Conservation (phyloP, 2,113 vertebrate species). For the Agelaius phoeniceus region DNA sequence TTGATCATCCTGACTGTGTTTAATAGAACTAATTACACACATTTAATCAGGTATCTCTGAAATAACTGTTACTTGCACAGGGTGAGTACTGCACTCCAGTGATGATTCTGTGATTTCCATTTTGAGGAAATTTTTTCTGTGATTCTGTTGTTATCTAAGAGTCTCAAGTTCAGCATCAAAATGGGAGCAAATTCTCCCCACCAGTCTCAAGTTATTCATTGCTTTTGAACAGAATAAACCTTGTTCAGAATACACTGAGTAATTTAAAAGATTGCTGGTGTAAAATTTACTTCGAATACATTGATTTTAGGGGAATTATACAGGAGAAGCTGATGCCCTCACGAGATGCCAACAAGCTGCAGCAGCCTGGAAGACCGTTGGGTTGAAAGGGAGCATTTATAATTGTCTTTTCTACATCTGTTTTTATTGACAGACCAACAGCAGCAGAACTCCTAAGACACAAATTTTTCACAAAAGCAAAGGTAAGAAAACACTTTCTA, state of each 20-base stretch:
- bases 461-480: conserved; percentile 98
- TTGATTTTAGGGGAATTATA: neutral
- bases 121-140: neutral
- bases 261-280: neutral
- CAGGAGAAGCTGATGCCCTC: neutral
- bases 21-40: neutral
- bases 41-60: neutral
- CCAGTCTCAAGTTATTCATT: neutral
- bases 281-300: neutral
- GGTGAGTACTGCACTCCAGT: neutral
- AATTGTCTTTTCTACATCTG: conserved; percentile 33
- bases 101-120: neutral
- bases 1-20: neutral
- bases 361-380: neutral
- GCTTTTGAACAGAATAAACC: neutral
- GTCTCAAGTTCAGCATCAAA: neutral
- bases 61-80: neutral
- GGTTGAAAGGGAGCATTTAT: conserved; percentile 42
- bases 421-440: conserved; percentile 84
- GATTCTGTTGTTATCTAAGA: neutral
- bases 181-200: neutral
- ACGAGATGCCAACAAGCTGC: neutral
- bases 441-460: conserved; percentile 93
- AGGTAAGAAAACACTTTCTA: conserved; percentile 76
- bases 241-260: neutral